Percentiles rank a stretch among this genome's conserved stretches.
Conservation (phyloP, 2,113 vertebrate genomes). For the Hypanus sabinus region DNA sequence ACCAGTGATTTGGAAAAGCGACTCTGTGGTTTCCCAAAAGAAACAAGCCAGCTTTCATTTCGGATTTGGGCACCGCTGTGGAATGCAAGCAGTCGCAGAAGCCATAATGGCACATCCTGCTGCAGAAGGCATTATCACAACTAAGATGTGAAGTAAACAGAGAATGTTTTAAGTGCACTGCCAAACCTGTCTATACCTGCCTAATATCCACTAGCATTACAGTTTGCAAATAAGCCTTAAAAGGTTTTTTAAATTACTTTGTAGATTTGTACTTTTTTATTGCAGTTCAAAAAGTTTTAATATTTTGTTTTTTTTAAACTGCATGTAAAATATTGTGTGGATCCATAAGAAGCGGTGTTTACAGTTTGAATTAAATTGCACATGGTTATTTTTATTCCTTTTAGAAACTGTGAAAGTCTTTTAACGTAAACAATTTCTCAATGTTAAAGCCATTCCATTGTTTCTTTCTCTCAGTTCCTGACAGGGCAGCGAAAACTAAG, state of each 20-base stretch:
- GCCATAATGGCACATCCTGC: background rate
- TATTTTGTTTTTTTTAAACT: slow-evolving; percentile 7
- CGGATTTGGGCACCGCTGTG: background rate
- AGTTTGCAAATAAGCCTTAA: background rate
- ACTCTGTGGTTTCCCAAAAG: background rate
- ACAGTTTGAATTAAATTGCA: slow-evolving; percentile 16
- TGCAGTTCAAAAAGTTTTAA: background rate
- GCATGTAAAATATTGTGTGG: slow-evolving; percentile 3
- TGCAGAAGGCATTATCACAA: background rate
- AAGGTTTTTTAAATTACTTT: background rate
- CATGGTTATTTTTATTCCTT: slow-evolving; percentile 9
- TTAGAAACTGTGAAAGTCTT: slow-evolving; percentile 21
- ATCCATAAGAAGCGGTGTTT: background rate
- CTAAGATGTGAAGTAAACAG: background rate
- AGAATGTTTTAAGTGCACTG: background rate
- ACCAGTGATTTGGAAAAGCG: slow-evolving; percentile 11
- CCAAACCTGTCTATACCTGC: background rate
- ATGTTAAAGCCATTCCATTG: background rate
- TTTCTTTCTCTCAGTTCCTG: background rate
- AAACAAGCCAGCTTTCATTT: no score
- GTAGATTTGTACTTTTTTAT: background rate
- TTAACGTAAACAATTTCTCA: background rate
- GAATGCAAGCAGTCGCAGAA: background rate
- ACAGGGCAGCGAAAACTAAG: background rate
- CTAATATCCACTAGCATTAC: background rate